phyloP scores from a whole-genome alignment of 2,113 vertebrate species.

The Antechinus flavipes region DNA sequence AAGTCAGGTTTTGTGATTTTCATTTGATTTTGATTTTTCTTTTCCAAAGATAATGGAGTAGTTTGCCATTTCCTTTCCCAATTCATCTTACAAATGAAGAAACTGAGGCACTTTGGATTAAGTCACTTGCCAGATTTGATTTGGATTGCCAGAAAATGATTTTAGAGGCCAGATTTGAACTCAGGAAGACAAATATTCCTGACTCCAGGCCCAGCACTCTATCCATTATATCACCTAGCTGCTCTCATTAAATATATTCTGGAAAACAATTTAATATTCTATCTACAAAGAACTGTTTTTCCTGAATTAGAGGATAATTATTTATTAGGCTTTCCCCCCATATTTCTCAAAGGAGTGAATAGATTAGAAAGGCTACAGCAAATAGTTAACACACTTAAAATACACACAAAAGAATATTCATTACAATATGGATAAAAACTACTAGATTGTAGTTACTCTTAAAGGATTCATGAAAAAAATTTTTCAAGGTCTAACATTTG shows the following conservation, averaged over 20 bases:
- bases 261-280: neutral
- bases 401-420: neutral
- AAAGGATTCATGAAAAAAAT: neutral
- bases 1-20: neutral
- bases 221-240: neutral
- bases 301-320: neutral
- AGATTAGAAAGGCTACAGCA: neutral
- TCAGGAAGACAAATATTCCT: too few relatives aligned
- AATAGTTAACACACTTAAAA: neutral
- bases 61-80: neutral
- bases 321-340: neutral
- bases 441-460: neutral
- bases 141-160: too few relatives aligned
- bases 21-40: too few relatives aligned
- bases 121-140: neutral
- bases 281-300: too few relatives aligned
- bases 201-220: too few relatives aligned
- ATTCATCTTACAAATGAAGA: neutral
- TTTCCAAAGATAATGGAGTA: neutral
- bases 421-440: neutral
- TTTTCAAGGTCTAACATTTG: neutral
- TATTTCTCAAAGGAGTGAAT: neutral
- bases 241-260: neutral
- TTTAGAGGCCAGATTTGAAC: neutral
- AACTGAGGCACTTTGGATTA: neutral